Conservation (phyloP, 2,888 invertebrate genomes). For the Oasisia sp. region DNA sequence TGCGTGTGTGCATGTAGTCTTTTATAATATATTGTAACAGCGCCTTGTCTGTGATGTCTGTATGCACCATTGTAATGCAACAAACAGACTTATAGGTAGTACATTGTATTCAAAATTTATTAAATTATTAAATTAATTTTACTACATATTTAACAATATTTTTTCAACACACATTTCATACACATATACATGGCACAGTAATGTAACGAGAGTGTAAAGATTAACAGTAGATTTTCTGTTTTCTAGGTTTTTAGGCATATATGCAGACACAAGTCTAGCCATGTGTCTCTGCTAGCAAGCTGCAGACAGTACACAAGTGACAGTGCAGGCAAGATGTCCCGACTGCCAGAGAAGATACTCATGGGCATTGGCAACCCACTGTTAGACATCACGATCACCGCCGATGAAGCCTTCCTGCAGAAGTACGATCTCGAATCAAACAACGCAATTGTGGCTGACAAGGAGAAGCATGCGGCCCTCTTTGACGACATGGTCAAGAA, state of each 20-base stretch:
- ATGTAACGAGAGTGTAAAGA: background rate
- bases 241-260: background rate
- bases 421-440: slow-evolving; percentile 89
- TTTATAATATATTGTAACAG: too few species aligned
- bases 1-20: too few species aligned
- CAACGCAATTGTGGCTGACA: slow-evolving; percentile 92
- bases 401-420: slow-evolving; percentile 79
- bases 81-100: background rate
- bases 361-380: slow-evolving; percentile 96
- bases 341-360: slow-evolving; percentile 74
- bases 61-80: too few species aligned
- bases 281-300: background rate
- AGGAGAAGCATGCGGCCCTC: slow-evolving; percentile 81
- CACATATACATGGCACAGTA: background rate
- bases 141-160: too few species aligned
- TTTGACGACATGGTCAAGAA: slow-evolving; percentile 53
- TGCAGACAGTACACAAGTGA: background rate
- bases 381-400: slow-evolving; percentile 88
- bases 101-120: background rate
- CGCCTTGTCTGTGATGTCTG: too few species aligned
- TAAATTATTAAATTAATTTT: background rate
- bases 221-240: background rate
- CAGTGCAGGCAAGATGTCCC: background rate
- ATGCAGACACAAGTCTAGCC: slow-evolving; percentile 1
- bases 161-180: too few species aligned